These are phyloP conservation scores for Phortica magna DNA, from an alignment of 2,888 invertebrate genomes.

Conservation along the genomic window DNA sequence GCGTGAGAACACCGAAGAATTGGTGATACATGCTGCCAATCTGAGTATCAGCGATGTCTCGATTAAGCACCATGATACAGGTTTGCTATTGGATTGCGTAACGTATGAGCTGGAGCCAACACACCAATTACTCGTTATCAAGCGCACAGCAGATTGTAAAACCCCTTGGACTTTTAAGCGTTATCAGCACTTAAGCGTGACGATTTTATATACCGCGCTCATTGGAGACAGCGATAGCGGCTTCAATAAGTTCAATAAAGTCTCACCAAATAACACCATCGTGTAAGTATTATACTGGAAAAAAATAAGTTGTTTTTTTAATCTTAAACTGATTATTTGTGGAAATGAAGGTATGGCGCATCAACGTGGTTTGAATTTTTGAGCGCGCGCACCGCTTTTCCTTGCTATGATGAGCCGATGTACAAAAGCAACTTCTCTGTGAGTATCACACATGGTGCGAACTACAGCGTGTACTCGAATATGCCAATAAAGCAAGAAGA, in stretches of 20 bases:
- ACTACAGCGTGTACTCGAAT: neutral
- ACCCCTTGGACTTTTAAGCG: neutral
- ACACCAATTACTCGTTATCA: conserved; percentile 6
- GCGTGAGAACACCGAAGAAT: conserved; percentile 34
- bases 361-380: neutral
- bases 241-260: conserved; percentile 1
- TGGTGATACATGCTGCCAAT: conserved; percentile 47
- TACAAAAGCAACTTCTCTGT: neutral
- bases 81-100: neutral
- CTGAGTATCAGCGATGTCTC: neutral
- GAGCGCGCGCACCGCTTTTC: conserved; percentile 12
- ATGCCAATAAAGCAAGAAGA: conserved; percentile 6
- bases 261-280: neutral
- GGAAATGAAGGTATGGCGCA: too few species aligned
- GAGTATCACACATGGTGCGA: neutral
- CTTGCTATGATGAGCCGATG: conserved; percentile 22
- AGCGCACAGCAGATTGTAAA: neutral
- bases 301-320: neutral
- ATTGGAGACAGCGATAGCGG: neutral
- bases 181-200: conserved; percentile 22
- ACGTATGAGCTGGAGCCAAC: neutral
- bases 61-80: neutral
- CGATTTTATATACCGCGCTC: neutral
- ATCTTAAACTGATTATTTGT: neutral
- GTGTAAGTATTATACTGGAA: conserved; percentile 1